Conservation (phyloP, 2,888 invertebrate species). For the Trachelus stipa region DNA sequence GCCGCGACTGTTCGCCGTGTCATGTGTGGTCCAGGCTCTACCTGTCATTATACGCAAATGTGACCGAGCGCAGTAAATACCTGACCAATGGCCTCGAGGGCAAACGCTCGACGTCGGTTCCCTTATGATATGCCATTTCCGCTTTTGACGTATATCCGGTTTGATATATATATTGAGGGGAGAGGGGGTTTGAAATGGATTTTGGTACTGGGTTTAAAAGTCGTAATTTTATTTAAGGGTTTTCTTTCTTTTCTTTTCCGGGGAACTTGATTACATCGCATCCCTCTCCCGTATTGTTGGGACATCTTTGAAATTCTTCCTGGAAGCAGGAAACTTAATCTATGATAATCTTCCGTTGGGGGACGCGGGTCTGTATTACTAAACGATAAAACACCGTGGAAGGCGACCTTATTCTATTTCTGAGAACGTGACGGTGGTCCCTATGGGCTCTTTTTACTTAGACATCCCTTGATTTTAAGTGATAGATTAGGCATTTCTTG, state of each 20-base stretch:
- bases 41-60: constrained; percentile 39
- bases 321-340: constrained; percentile 41
- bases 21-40: constrained; percentile 35
- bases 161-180: background rate
- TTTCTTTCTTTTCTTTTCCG: background rate
- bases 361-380: constrained; percentile 24
- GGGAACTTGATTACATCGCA: background rate
- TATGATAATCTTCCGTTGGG: constrained; percentile 35
- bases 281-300: background rate
- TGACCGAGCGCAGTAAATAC: constrained; percentile 40
- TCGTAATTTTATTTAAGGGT: background rate
- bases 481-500: background rate
- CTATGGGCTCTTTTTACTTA: background rate
- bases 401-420: constrained; percentile 47
- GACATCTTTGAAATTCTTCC: constrained; percentile 32
- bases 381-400: constrained; percentile 36
- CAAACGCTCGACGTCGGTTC: constrained; percentile 9
- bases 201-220: background rate
- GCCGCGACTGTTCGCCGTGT: constrained; percentile 23
- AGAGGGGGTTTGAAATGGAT: background rate
- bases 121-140: constrained; percentile 40
- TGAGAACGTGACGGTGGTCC: constrained; percentile 50
- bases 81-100: constrained; percentile 21
- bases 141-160: constrained; percentile 23
- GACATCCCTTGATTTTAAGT: background rate